phyloP scores from a whole-genome alignment of 1,140 invertebrate genomes.

The Trichoplusia ni region DNA sequence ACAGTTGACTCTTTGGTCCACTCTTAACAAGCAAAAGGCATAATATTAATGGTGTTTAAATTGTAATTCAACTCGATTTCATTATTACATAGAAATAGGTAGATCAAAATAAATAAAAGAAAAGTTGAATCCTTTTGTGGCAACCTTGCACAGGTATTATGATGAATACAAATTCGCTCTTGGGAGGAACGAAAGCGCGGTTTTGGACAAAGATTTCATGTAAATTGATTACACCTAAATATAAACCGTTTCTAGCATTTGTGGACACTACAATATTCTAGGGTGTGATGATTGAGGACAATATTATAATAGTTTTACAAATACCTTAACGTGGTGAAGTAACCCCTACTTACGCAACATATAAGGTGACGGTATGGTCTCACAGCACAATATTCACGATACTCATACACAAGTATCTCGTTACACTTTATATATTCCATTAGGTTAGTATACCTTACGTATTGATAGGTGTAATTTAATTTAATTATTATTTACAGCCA shows the following conservation, averaged over 20 bases:
- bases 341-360: conserved; percentile 39
- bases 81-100: conserved; percentile 11
- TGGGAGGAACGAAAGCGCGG: conserved; percentile 11
- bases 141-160: background rate
- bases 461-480: conserved; percentile 41
- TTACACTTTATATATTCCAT: conserved; percentile 14
- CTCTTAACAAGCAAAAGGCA: conserved; percentile 75
- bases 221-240: conserved; percentile 17
- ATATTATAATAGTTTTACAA: conserved; percentile 22
- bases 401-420: conserved; percentile 24
- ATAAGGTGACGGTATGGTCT: conserved; percentile 44
- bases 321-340: conserved; percentile 26
- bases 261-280: conserved; percentile 23
- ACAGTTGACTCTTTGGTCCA: conserved; percentile 78
- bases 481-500: conserved; percentile 42
- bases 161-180: conserved; percentile 11
- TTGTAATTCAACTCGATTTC: background rate
- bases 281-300: conserved; percentile 24
- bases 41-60: conserved; percentile 43
- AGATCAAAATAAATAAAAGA: no score
- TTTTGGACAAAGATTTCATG: conserved; percentile 5
- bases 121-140: background rate
- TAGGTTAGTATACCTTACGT: conserved; percentile 37
- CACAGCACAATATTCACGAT: conserved; percentile 47
- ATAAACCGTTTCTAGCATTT: conserved; percentile 25